These are phyloP conservation scores for Steinernema khuongi DNA, from an alignment of 1,140 invertebrate species.

Conservation along the genomic window DNA sequence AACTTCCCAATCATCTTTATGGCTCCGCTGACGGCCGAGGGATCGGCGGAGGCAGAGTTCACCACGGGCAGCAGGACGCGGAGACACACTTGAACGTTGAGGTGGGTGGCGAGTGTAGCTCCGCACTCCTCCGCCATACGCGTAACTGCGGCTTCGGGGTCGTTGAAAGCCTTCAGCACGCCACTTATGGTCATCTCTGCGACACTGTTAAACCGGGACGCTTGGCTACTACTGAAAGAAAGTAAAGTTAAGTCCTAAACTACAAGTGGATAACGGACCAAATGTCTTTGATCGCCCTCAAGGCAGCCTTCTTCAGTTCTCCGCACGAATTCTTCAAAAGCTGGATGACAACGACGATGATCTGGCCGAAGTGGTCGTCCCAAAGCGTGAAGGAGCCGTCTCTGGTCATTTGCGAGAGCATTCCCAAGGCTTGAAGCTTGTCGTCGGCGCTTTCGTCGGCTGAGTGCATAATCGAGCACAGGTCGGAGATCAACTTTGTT, in stretches of 20 bases:
- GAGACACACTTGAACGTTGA: slow-evolving; percentile 70
- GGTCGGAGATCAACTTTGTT: slow-evolving; percentile 39
- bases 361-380: slow-evolving; percentile 67
- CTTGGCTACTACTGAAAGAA: slow-evolving; percentile 63
- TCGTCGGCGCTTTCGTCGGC: slow-evolving; percentile 45
- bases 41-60: slow-evolving; percentile 69
- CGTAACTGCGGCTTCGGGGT: slow-evolving; percentile 69
- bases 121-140: slow-evolving; percentile 67
- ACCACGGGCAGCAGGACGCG: slow-evolving; percentile 74
- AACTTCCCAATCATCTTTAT: slow-evolving; percentile 86
- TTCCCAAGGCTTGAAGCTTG: slow-evolving; percentile 60
- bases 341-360: slow-evolving; percentile 71
- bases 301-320: slow-evolving; percentile 46
- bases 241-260: not conserved
- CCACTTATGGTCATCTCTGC: slow-evolving; percentile 79
- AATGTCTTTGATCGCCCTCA: slow-evolving; percentile 40
- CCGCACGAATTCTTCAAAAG: slow-evolving; percentile 65
- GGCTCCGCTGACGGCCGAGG: slow-evolving; percentile 78
- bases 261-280: slow-evolving; percentile 29
- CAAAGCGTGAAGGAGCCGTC: slow-evolving; percentile 62
- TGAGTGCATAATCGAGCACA: slow-evolving; percentile 29
- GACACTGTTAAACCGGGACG: slow-evolving; percentile 74
- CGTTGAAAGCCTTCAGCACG: slow-evolving; percentile 76
- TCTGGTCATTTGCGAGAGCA: slow-evolving; percentile 61
- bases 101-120: slow-evolving; percentile 69